Percentiles rank a stretch among this genome's conserved stretches.
These are phyloP conservation scores for Varroa destructor DNA, from an alignment of 1,140 invertebrate genomes.

Conservation along the genomic window DNA sequence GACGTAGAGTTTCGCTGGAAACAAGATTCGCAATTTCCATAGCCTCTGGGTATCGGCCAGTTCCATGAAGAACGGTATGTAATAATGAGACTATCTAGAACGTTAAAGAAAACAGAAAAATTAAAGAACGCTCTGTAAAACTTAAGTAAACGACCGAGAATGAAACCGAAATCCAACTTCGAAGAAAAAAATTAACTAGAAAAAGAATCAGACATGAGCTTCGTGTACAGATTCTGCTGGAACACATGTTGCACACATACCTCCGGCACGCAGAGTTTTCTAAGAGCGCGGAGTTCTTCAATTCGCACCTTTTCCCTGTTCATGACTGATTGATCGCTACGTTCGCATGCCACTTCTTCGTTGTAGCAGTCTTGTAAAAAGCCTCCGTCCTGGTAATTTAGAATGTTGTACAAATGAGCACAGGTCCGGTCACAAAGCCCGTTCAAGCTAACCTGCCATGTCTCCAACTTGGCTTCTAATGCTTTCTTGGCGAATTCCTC, in stretches of 20 bases:
- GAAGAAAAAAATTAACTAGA: too few species aligned
- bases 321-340: background rate
- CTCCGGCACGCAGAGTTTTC: slow-evolving; percentile 2
- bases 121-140: too few species aligned
- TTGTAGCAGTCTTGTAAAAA: background rate
- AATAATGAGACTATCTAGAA: background rate
- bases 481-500: slow-evolving; percentile 8
- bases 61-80: slow-evolving; percentile 23
- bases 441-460: background rate
- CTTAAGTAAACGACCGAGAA: too few species aligned
- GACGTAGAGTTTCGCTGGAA: background rate
- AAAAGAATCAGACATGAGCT: too few species aligned
- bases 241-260: background rate
- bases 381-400: slow-evolving; percentile 11
- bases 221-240: too few species aligned
- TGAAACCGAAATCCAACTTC: too few species aligned
- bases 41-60: slow-evolving; percentile 4
- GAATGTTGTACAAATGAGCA: background rate
- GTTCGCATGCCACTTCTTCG: background rate
- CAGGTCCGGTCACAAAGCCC: background rate
- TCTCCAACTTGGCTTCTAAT: slow-evolving; percentile 11
- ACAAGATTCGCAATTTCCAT: slow-evolving; percentile 5
- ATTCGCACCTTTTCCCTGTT: background rate
- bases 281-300: slow-evolving; percentile 6
- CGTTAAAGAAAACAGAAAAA: too few species aligned